Conservation (phyloP, 2,888 invertebrate species). For the Campoplex capitator region DNA sequence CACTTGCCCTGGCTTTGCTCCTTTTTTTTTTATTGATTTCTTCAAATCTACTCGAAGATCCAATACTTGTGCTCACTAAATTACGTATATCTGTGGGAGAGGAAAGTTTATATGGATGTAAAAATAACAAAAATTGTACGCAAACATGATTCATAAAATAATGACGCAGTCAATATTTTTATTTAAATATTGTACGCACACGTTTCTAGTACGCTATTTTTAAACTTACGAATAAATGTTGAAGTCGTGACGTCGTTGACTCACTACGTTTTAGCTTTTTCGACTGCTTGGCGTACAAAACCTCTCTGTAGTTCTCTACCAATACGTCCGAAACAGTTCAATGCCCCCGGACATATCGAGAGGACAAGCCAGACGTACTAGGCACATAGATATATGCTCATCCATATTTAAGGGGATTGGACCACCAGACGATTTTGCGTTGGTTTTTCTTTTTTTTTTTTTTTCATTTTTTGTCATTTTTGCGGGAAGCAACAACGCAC, state of each 20-base stretch:
- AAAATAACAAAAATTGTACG: neutral
- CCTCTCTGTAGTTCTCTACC: conserved; percentile 6
- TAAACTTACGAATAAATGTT: neutral
- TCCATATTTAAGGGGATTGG: neutral
- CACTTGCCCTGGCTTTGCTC: neutral
- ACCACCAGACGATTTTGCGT: conserved; percentile 16
- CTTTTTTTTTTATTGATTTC: neutral
- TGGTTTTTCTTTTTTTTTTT: neutral
- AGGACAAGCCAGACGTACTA: conserved; percentile 40
- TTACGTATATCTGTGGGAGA: neutral
- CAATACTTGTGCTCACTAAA: neutral
- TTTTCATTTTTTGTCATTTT: conserved; percentile 37
- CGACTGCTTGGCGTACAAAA: conserved; percentile 13
- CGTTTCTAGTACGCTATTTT: neutral
- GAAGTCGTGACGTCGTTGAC: neutral
- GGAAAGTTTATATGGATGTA: neutral
- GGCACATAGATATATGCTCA: conserved; percentile 25
- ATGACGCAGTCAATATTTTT: neutral
- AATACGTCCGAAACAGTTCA: conserved; percentile 45
- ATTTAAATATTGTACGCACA: neutral
- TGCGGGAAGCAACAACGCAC: conserved; percentile 42
- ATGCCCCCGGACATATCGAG: conserved; percentile 38
- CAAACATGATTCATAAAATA: neutral
- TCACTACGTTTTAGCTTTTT: neutral
- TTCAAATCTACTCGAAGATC: neutral